Conservation (phyloP, 1,140 invertebrate genomes). For the Euura lappo region DNA sequence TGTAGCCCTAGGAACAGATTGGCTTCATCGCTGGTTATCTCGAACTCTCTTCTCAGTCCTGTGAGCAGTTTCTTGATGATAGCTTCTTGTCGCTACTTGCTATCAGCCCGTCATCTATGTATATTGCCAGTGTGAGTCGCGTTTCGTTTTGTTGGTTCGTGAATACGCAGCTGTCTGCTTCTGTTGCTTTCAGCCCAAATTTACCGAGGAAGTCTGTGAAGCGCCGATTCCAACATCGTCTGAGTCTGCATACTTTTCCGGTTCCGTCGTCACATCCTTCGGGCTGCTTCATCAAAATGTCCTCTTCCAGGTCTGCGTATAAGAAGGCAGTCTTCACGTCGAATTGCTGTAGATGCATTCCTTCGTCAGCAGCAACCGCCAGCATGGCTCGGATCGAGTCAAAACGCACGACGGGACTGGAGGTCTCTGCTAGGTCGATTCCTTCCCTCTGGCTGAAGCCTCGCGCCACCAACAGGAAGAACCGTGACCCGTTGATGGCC, state of each 20-base stretch:
- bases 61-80: slow-evolving; percentile 10
- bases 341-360: slow-evolving; percentile 36
- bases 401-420: slow-evolving; percentile 41
- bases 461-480: slow-evolving; percentile 41
- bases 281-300: slow-evolving; percentile 53
- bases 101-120: too few species aligned
- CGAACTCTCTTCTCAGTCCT: slow-evolving; percentile 22
- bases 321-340: slow-evolving; percentile 56
- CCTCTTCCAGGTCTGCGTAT: slow-evolving; percentile 50
- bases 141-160: slow-evolving; percentile 24
- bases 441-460: slow-evolving; percentile 46
- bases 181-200: slow-evolving; percentile 43
- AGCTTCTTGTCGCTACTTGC: too few species aligned
- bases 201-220: slow-evolving; percentile 34
- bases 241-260: slow-evolving; percentile 32
- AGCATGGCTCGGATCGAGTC: slow-evolving; percentile 46
- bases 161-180: slow-evolving; percentile 51
- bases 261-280: slow-evolving; percentile 34
- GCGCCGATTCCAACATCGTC: slow-evolving; percentile 14
- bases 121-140: slow-evolving; percentile 45
- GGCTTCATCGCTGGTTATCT: slow-evolving; percentile 23
- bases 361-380: slow-evolving; percentile 35
- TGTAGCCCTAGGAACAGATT: slow-evolving; percentile 20
- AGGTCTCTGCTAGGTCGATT: slow-evolving; percentile 50
- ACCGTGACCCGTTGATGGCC: slow-evolving; percentile 27